Evolutionary conservation across 2,113 vertebrate species (phyloP).

Genomic region (Amblyopsis rosae): DNA sequence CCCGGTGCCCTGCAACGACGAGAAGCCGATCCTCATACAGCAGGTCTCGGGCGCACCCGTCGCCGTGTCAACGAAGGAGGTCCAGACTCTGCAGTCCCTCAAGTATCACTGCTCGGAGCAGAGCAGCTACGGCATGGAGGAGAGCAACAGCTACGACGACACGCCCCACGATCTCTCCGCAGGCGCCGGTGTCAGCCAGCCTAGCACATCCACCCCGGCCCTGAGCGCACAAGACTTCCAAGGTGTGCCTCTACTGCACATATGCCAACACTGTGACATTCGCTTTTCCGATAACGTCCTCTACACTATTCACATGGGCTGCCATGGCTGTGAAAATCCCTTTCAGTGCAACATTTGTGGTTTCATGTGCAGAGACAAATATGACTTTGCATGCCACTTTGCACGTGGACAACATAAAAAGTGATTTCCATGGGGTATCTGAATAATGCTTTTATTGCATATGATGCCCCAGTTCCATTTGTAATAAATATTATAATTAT

Average conservation of each 20-base stretch:
- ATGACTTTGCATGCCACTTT: constrained; percentile 98
- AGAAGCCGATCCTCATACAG: constrained; percentile 92
- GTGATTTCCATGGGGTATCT: constrained; percentile 28
- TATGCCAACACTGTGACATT: constrained; percentile 95
- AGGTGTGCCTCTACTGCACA: constrained; percentile 79
- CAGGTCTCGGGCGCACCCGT: constrained; percentile 78
- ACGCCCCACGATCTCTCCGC: constrained; percentile 81
- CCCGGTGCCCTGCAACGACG: constrained; percentile 83
- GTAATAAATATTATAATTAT: too few relatives aligned
- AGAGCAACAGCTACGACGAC: constrained; percentile 83
- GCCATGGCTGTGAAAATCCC: constrained; percentile 93
- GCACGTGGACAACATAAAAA: constrained; percentile 90
- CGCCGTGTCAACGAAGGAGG: constrained; percentile 72
- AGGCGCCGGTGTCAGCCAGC: constrained; percentile 87
- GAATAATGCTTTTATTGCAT: background rate
- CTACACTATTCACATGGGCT: constrained; percentile 98
- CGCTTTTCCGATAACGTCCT: constrained; percentile 96
- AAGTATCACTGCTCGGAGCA: constrained; percentile 77
- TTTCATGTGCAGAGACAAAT: constrained; percentile 91
- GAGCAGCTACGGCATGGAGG: constrained; percentile 83
- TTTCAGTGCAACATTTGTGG: constrained; percentile 99
- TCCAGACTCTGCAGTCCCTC: constrained; percentile 79
- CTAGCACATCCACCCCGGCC: constrained; percentile 82
- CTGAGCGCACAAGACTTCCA: constrained; percentile 77
- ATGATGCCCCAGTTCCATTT: background rate